Percentiles rank a stretch among this genome's conserved stretches.
Conservation (phyloP, 2,888 invertebrate genomes). For the Meteorus cinctellus region DNA sequence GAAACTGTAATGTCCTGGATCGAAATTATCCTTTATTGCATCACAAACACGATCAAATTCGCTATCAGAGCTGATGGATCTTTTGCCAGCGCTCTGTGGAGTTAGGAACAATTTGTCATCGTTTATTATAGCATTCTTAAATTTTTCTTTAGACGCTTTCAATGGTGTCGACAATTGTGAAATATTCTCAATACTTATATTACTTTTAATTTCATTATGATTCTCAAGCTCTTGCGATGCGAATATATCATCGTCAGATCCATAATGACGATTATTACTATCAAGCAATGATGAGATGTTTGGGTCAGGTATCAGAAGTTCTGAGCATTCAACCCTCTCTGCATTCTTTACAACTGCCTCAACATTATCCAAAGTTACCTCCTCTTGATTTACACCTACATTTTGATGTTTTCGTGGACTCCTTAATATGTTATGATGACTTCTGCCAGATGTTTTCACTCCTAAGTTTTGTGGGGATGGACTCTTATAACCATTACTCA, state of each 20-base stretch:
- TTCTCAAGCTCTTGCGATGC: not conserved
- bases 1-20: not conserved
- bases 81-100: not conserved
- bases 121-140: not conserved
- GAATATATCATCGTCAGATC: constrained; percentile 1
- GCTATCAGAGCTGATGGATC: constrained; percentile 1
- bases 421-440: not conserved
- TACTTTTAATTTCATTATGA: not conserved
- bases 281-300: not conserved
- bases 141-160: not conserved
- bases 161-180: not conserved
- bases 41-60: constrained; percentile 22
- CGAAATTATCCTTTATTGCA: constrained; percentile 2
- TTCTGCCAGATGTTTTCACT: not conserved
- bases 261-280: not conserved
- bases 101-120: not conserved
- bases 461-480: not conserved
- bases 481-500: not conserved
- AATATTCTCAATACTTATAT: not conserved
- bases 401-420: not conserved
- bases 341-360: not conserved
- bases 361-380: not conserved
- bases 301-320: not conserved
- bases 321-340: not conserved
- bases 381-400: not conserved